phyloP scores from a whole-genome alignment of 92 coral and sea anemone species.

The Palythoa heliodiscus region DNA sequence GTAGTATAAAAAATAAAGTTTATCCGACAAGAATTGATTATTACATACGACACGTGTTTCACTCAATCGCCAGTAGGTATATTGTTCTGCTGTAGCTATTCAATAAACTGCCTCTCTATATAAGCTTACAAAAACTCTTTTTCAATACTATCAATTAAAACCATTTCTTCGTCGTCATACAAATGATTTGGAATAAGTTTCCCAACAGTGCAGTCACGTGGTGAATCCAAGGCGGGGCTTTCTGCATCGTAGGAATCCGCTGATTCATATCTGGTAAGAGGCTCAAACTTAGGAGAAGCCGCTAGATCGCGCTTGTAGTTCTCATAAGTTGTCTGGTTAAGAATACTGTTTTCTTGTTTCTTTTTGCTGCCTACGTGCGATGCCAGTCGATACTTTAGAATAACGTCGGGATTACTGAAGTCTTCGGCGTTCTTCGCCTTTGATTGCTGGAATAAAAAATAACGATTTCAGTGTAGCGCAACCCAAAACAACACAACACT shows the following conservation, averaged over 20 bases:
- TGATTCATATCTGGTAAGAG: conserved; percentile 6
- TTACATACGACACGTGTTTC: too few relatives aligned
- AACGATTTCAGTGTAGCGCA: neutral
- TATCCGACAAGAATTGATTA: too few relatives aligned
- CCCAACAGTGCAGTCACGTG: neutral
- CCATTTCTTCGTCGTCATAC: conserved; percentile 23
- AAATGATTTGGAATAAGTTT: neutral
- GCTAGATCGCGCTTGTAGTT: conserved; percentile 35
- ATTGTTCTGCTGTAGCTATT: too few relatives aligned
- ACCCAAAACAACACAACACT: neutral
- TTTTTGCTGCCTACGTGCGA: conserved; percentile 21
- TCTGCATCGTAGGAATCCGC: conserved; percentile 20
- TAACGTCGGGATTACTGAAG: conserved; percentile 34
- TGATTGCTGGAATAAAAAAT: conserved; percentile 14
- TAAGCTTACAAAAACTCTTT: conserved; percentile 11
- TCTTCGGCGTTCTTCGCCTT: conserved; percentile 16
- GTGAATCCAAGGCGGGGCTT: neutral
- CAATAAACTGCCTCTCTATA: neutral
- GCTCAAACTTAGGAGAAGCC: conserved; percentile 10
- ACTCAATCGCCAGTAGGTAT: too few relatives aligned
- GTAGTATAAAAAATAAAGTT: too few relatives aligned
- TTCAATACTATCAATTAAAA: conserved; percentile 18
- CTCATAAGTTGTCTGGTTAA: conserved; percentile 29
- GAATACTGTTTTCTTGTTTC: conserved; percentile 13
- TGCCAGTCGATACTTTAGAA: conserved; percentile 34